Evolutionary conservation across 2,888 invertebrate species (phyloP), one percentile per base, ranked within the genome.

Genomic region (Amaurobius ferox): DNA sequence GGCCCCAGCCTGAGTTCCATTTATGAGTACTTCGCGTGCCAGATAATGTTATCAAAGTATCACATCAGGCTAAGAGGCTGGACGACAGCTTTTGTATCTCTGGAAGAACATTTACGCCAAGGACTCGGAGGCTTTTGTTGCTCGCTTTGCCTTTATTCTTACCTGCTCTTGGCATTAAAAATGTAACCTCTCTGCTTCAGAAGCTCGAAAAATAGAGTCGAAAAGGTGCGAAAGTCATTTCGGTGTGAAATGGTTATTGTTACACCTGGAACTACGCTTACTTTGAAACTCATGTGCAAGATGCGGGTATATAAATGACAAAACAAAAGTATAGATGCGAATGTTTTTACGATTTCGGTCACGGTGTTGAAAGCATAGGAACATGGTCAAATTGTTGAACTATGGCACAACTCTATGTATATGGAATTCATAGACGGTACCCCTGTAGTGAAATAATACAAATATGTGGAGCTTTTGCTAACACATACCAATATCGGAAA

Each of bases 21-120:
- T 55, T 55, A 23, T 2, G 3, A 7, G 7, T 11, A 16, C 55
- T 55, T 55, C 55, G 55, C 55, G 55, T 55, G 55, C 55, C 23
- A 23, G 16, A 55, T 55, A 55, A 55, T 55, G 55, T 55, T 55
- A 55, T 55, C 55, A 55, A 55, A 55, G 55, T 55, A 55, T 55
- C 55, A 55, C 55, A 55, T 55, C 55, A 11, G 55, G 16, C 23
- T 11, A 3, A 23, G 23, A 55, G 19, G 6, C 23, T 55, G 55
- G 55, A 55, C 55, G 55, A 55, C 23, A 11, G 19, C 55, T 55
- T 55, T 55, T 44, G n/a, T n/a, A n/a, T n/a, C n/a, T n/a, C 23
- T 23, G 55, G 23, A 55, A 55, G 55, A 55, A 23, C 5, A 23
- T 23, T 55, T 55, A 55, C 55, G 55, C 23, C 55, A 55, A 55